Evolutionary conservation across 2,888 invertebrate genomes (phyloP), one percentile per base, ranked within the genome.

Genomic region (Tridacna crocea): DNA sequence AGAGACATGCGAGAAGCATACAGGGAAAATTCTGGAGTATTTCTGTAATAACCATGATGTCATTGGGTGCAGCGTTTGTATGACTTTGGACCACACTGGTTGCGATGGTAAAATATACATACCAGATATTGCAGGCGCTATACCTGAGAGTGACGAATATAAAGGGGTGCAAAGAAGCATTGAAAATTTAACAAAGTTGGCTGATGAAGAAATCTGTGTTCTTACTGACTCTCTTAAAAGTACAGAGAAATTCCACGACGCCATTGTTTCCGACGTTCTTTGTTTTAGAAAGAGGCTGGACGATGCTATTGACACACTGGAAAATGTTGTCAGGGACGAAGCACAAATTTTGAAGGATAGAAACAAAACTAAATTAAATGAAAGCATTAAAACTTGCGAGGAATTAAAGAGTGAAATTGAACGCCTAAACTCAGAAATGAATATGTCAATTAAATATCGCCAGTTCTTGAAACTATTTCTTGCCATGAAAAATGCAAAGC

Each of bases 31-130:
- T 22, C 24, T 74, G 3, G 74, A 74, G 61, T 61, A 61, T 47
- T 63, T 47, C 24, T 74, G 74, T 63, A 60, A 60, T 13, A 63
- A 19, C 13, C 74, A 74, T 63, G 61, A 74, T 24, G 61, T 47
- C 46, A 17, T 74, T 11, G 74, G 74, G 8, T 74, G 74, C 22
- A 74, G 61, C 17, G 74, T 61, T 3, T 74, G 74, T 47, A 74
- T 74, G 74, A 61, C 61, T 22, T 19, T 74, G 12, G 61, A 74
- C 0, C 74, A 74, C 60, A 61, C 47, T 12, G 36, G 46, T 0
- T 74, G 74, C 13, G 74, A 74, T 61, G 74, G 74, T 63, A 63
- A 61, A 60, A 61, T 13, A 11, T 74, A 61, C 47, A 74, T 74
- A 24, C 74, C 74, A 36, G 61, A 74, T 17, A 70, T 70, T 15